Evolutionary conservation across 2,888 invertebrate species (phyloP).

Genomic region (Diarsia rubi): DNA sequence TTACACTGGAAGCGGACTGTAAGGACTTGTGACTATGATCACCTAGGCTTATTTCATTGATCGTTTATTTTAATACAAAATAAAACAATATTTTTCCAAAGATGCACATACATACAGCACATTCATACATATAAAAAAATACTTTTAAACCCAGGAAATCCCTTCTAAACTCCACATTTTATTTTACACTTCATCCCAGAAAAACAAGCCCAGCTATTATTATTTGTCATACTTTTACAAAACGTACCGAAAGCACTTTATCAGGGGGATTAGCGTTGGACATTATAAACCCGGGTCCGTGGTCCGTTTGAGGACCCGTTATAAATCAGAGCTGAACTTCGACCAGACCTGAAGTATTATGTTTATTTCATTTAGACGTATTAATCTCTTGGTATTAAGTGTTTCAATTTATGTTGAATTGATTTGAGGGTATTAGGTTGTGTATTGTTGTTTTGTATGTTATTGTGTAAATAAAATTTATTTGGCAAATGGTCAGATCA

Average conservation of each 20-base stretch:
- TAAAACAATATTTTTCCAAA: not conserved
- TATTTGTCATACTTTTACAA: conserved; percentile 54
- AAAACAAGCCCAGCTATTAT: conserved; percentile 23
- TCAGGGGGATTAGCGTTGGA: conserved; percentile 59
- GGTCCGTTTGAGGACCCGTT: conserved; percentile 56
- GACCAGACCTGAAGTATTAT: conserved; percentile 69
- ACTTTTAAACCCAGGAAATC: not conserved
- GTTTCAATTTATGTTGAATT: conserved; percentile 54
- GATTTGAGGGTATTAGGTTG: conserved; percentile 21
- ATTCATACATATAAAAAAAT: too few species aligned
- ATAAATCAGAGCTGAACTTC: conserved; percentile 81
- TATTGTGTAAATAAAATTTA: not conserved
- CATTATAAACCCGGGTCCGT: conserved; percentile 52
- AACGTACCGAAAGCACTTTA: conserved; percentile 52
- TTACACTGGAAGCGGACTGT: not conserved
- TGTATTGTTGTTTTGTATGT: not conserved
- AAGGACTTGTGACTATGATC: too few species aligned
- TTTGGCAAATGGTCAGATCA: not conserved
- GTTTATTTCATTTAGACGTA: conserved; percentile 79
- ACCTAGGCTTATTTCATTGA: not conserved
- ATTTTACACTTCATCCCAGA: conserved; percentile 19
- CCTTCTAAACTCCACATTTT: conserved; percentile 5
- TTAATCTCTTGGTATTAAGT: conserved; percentile 69
- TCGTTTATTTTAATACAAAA: not conserved
- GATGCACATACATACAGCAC: not conserved